Base-by-base conservation (phyloP, 2,113 vertebrate species). In the Ranitomeya imitator region DNA sequence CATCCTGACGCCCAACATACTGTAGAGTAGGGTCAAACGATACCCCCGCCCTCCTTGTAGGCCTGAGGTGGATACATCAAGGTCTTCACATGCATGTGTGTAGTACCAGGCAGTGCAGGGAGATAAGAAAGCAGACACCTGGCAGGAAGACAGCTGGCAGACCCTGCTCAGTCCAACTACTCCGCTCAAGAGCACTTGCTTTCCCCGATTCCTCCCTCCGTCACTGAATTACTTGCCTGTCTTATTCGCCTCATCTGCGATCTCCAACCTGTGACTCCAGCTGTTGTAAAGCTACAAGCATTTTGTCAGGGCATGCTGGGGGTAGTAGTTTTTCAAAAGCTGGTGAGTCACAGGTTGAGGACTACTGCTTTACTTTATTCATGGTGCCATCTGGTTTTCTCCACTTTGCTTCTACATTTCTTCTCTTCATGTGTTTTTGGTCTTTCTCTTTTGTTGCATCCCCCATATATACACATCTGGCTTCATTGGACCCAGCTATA, bases 51-150 rank as follows among this genome's bases (percentile, higher is more conserved):
- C 19, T 77, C 37, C 74, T 18, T 21, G 74, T 12, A 78, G 76
- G 76, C n/a, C 2, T 54, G 14, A 6, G 23, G 52, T 13, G 52
- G 19, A n/a, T n/a, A n/a, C 76, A 78, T 1, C 7, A 23, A n/a
- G 63, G 23, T 7, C 71, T 51, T 45, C 16, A 52, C 23, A 31
- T 59, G 63, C 18, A 19, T 77, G 78, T 85, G n/a, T 79, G 85
- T 52, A 55, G 83, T 85, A 59, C 83, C 83, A 85, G 83, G 69
- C 83, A 31, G 83, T 60, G 54, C 77, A 21, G 61, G 67, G 21
- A 80, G 79, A 81, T 87, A 80, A 78, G 59, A 54, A 16, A 26
- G 77, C 86, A 87, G 86, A 57, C 55, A 71, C 45, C 73, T 86
- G 85, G 85, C 73, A 78, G 73, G 26, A 21, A 77, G 69, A 73